Conservation (phyloP, 2,797 vertebrate genomes). For the Tachyglossus aculeatus region DNA sequence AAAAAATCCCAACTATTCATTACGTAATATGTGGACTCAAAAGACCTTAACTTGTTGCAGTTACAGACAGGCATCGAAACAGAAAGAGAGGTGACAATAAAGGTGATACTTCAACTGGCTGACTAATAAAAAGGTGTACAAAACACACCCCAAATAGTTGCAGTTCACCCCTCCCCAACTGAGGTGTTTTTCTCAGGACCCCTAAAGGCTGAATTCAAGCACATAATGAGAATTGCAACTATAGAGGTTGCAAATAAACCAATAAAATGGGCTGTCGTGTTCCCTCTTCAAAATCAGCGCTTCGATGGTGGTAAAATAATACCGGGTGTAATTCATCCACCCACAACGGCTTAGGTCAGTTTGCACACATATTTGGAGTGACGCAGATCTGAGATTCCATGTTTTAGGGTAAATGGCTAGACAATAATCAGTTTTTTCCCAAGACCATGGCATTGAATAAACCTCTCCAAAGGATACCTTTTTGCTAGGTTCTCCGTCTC, state of each 20-base stretch:
- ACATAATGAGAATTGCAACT: background rate
- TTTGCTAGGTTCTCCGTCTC: conserved; percentile 35
- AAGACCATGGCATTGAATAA: accelerated
- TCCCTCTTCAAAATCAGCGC: background rate
- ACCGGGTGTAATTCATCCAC: background rate
- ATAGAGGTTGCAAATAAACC: background rate
- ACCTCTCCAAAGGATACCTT: conserved; percentile 70
- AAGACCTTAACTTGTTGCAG: background rate
- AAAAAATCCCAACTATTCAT: background rate
- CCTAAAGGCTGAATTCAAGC: background rate
- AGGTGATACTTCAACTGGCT: background rate
- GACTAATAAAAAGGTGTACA: background rate
- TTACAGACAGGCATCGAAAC: background rate
- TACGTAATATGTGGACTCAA: accelerated
- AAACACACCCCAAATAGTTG: background rate
- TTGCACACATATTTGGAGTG: accelerated
- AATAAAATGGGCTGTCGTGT: background rate
- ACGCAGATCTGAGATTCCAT: accelerated
- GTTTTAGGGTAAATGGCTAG: background rate
- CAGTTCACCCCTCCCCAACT: background rate
- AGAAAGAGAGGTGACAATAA: background rate
- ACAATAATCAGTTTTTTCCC: too few species aligned
- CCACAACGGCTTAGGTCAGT: background rate
- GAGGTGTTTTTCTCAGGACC: background rate
- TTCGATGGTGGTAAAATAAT: background rate